Evolutionary conservation across 2,888 invertebrate species (phyloP), one percentile per base, ranked within the genome.

Genomic region (Acrobasis repandana): DNA sequence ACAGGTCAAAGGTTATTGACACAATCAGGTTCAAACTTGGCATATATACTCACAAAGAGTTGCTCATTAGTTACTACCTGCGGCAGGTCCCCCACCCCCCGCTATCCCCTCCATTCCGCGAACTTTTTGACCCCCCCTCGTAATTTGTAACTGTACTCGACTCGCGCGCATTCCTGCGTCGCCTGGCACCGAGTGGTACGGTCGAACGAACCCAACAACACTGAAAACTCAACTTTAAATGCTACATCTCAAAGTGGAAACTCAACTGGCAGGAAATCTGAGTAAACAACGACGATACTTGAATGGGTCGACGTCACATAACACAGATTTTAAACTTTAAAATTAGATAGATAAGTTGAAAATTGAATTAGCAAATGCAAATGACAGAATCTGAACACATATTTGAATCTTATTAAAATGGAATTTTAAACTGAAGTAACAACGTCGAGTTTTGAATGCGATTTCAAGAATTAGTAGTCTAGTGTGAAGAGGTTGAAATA

Each of bases 101-200:
- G n/a, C n/a, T n/a, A n/a, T n/a, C n/a, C n/a, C n/a, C n/a, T n/a
- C n/a, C n/a, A n/a, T n/a, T n/a, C n/a, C n/a, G n/a, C n/a, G n/a
- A n/a, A n/a, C n/a, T n/a, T n/a, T n/a, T n/a, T n/a, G n/a, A n/a
- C n/a, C n/a, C n/a, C n/a, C n/a, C n/a, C n/a, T n/a, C n/a, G n/a
- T 72, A 59, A 59, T 72, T 76, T 71, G 76, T 76, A 79, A 85
- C 83, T 79, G 79, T 83, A 83, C 77, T 79, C 82, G 69, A 83
- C 77, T 79, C 82, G 69, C 73, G 79, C 85, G 82, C 85, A 81
- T 82, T 79, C 82, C 76, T 73, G 73, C 77, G 77, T 68, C 75
- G 85, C 83, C 86, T 83, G 89, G 88, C 79, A 89, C 89, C 67
- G 80, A 68, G 74, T 85, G 88, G 87, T 83, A 89, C 89, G 77